Evolutionary conservation across 2,113 vertebrate species (phyloP).

Genomic region (Catharus bicknelli): DNA sequence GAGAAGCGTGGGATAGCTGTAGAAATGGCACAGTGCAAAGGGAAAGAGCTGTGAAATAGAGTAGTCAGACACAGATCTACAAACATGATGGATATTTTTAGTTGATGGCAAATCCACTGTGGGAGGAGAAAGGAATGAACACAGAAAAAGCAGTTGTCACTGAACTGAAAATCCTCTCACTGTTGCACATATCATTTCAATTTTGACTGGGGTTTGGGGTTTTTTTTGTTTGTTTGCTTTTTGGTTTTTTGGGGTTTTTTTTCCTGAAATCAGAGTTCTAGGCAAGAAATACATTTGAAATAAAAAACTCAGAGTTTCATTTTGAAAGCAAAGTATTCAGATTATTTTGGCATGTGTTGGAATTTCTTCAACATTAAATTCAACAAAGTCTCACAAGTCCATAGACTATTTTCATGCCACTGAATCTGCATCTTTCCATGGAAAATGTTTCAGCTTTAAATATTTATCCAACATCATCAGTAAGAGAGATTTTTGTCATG

Average conservation of each 20-base stretch:
- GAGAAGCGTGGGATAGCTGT: background rate
- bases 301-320: background rate
- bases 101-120: background rate
- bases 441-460: slow-evolving; percentile 27
- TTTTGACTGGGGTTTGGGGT: background rate
- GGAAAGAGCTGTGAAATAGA: slow-evolving; percentile 18
- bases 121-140: background rate
- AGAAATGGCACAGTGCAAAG: background rate
- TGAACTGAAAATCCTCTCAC: slow-evolving; percentile 43
- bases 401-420: slow-evolving; percentile 35
- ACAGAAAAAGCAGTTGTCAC: slow-evolving; percentile 54
- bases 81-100: slow-evolving; percentile 46
- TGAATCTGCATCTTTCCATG: slow-evolving; percentile 34
- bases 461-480: slow-evolving; percentile 45
- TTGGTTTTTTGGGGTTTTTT: background rate
- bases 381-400: slow-evolving; percentile 46
- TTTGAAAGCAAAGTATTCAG: slow-evolving; percentile 49
- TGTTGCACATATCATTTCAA: slow-evolving; percentile 16
- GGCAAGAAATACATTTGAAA: slow-evolving; percentile 33
- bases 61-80: slow-evolving; percentile 29
- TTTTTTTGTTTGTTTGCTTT: background rate
- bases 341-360: slow-evolving; percentile 36
- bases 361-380: slow-evolving; percentile 42
- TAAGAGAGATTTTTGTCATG: slow-evolving; percentile 33
- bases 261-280: slow-evolving; percentile 8